Conservation (phyloP, 1,140 invertebrate genomes). For the Centruroides sculpturatus region DNA sequence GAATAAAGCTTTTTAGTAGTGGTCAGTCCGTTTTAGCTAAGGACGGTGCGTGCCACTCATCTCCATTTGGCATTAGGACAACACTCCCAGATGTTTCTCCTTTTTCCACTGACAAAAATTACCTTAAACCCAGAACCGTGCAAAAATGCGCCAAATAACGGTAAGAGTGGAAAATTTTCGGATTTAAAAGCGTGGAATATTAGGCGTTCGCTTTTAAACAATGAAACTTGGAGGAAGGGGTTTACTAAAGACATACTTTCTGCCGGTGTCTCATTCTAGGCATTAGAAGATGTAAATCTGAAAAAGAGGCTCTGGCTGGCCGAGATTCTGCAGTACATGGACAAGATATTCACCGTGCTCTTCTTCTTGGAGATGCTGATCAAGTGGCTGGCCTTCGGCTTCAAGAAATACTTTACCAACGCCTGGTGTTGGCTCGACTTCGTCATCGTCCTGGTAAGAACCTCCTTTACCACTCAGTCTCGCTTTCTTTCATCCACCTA, state of each 20-base stretch:
- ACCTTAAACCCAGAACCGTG: too few species aligned
- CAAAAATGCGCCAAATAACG: neutral
- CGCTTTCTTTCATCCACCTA: too few species aligned
- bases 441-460: conserved; percentile 91
- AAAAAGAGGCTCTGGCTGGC: conserved; percentile 72
- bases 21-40: too few species aligned
- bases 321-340: conserved; percentile 89
- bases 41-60: too few species aligned
- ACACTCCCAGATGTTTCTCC: too few species aligned
- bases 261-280: conserved; percentile 41
- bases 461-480: neutral
- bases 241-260: neutral
- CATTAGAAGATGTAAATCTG: conserved; percentile 91
- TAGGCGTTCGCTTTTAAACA: neutral
- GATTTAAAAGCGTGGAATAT: neutral
- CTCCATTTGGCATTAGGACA: too few species aligned
- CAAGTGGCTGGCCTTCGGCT: conserved; percentile 94
- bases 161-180: neutral
- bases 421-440: conserved; percentile 99
- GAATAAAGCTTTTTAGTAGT: too few species aligned
- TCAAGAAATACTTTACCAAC: conserved; percentile 94
- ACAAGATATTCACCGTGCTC: conserved; percentile 93
- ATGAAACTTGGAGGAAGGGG: neutral
- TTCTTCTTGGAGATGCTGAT: conserved; percentile 98
- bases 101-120: too few species aligned